phyloP scores from a whole-genome alignment of 2,113 vertebrate species.

The Sinocyclocheilus anshuiensis region DNA sequence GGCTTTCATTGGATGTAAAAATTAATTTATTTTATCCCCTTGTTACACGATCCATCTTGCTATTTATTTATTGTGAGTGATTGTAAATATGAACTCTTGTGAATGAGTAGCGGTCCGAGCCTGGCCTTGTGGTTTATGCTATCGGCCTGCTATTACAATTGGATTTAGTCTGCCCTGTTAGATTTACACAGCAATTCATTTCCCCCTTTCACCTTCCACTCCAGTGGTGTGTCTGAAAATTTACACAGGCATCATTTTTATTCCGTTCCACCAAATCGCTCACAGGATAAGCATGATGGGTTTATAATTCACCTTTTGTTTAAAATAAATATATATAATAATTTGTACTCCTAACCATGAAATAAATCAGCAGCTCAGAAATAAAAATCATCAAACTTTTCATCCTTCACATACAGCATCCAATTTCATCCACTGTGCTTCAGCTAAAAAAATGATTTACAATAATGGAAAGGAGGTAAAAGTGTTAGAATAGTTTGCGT shows the following conservation, averaged over 20 bases:
- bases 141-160: conserved; percentile 41
- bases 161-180: conserved; percentile 34
- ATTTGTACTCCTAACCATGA: not conserved
- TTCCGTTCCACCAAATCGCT: conserved; percentile 18
- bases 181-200: conserved; percentile 60
- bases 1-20: conserved; percentile 28
- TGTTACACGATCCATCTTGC: not conserved
- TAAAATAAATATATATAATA: conserved; percentile 23
- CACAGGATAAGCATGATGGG: conserved; percentile 32
- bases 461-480: too few species aligned
- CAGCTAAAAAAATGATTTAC: too few species aligned
- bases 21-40: not conserved
- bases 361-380: conserved; percentile 28
- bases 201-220: conserved; percentile 44
- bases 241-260: conserved; percentile 34
- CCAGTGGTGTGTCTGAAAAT: conserved; percentile 26
- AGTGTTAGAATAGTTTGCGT: too few species aligned
- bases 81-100: conserved; percentile 27
- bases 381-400: conserved; percentile 36
- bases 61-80: conserved; percentile 29
- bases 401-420: not conserved
- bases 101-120: conserved; percentile 47
- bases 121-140: conserved; percentile 42
- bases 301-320: conserved; percentile 41
- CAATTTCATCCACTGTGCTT: not conserved